These are phyloP conservation scores for Calliopum simillimum DNA, from an alignment of 2,888 invertebrate species.

Conservation along the genomic window DNA sequence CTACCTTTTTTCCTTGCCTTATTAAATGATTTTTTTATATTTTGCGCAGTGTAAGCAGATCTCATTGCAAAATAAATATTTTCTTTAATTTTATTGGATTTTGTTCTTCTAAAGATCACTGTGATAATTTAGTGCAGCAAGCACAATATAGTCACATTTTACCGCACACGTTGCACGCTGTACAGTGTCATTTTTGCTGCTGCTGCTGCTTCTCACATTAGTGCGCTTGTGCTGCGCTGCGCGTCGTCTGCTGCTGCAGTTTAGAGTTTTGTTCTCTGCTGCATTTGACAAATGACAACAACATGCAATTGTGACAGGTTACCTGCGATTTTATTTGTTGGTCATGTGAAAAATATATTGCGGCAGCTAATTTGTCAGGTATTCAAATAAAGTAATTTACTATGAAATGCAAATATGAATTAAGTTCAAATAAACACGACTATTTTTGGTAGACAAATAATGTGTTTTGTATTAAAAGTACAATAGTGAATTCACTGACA, in stretches of 20 bases:
- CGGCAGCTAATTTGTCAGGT: conserved; percentile 56
- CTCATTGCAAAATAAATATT: no score
- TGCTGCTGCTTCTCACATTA: neutral
- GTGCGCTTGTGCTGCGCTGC: conserved; percentile 7
- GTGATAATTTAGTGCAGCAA: no score
- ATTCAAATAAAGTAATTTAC: conserved; percentile 56
- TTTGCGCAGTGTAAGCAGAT: no score
- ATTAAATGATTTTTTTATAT: no score
- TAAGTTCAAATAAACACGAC: neutral
- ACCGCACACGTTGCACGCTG: conserved; percentile 18
- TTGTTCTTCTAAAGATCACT: no score
- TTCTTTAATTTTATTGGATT: no score
- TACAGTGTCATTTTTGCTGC: conserved; percentile 13
- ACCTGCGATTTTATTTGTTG: conserved; percentile 54
- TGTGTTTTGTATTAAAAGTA: no score
- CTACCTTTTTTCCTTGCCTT: no score
- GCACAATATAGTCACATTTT: neutral
- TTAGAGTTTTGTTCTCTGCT: conserved; percentile 29
- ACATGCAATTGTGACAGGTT: conserved; percentile 67
- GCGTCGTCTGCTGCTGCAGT: no score
- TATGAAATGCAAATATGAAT: conserved; percentile 35
- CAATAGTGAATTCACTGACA: no score
- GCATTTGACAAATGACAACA: conserved; percentile 64
- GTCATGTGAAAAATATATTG: conserved; percentile 17
- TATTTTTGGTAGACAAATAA: neutral